Conservation (phyloP, 2,113 vertebrate species). For the Otis tarda region DNA sequence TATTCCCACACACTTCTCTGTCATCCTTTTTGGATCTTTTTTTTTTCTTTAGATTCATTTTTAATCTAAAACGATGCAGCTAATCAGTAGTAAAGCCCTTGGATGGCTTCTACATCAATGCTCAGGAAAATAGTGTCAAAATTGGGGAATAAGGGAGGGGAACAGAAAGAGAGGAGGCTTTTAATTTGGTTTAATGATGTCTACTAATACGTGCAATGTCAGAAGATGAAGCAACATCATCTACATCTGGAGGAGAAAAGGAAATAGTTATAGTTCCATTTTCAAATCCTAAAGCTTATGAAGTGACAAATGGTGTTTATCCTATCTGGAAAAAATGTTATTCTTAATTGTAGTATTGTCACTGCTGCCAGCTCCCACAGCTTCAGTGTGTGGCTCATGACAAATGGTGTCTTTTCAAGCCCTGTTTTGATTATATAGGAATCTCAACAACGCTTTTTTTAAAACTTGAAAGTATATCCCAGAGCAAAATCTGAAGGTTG, state of each 20-base stretch:
- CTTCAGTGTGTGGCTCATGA: constrained; percentile 7
- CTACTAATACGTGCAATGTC: not conserved
- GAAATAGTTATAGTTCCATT: constrained; percentile 14
- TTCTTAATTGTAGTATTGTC: constrained; percentile 28
- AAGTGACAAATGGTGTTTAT: constrained; percentile 56
- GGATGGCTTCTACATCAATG: not conserved
- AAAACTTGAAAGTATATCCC: not conserved
- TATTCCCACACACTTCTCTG: not conserved
- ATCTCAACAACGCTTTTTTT: not conserved
- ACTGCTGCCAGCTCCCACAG: constrained; percentile 38
- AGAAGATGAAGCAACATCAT: constrained; percentile 18
- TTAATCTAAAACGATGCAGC: not conserved
- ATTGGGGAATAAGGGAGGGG: not conserved
- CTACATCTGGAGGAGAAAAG: constrained; percentile 20
- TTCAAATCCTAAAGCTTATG: constrained; percentile 10
- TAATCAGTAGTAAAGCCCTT: not conserved
- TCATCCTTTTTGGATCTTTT: not conserved
- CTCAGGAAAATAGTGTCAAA: not conserved
- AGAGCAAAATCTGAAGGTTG: not conserved
- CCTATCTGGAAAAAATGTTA: constrained; percentile 44
- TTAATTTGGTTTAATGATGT: not conserved
- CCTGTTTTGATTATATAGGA: not conserved
- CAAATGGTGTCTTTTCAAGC: constrained; percentile 32
- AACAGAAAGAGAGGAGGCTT: not conserved
- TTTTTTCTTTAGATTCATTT: not conserved